Percentiles rank a stretch among this genome's conserved stretches.
These are phyloP conservation scores for Quiscalus mexicanus DNA, from an alignment of 2,113 vertebrate species.

Conservation along the genomic window DNA sequence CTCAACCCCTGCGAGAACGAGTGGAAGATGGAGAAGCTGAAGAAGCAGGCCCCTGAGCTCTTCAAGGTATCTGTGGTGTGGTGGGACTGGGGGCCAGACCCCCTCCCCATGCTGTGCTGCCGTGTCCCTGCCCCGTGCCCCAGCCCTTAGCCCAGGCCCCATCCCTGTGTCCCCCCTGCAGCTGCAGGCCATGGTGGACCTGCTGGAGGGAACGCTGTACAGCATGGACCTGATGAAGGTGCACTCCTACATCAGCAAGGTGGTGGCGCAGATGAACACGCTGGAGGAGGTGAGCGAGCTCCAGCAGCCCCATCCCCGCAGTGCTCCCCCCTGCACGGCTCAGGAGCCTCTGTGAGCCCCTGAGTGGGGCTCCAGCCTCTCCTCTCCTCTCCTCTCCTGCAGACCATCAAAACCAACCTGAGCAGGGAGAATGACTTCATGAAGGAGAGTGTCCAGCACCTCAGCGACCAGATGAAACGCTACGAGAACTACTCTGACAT, in stretches of 20 bases:
- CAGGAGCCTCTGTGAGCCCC: accelerated
- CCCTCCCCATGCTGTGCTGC: accelerated
- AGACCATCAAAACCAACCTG: conserved; percentile 95
- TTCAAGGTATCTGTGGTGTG: conserved; percentile 80
- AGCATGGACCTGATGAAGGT: conserved; percentile 98
- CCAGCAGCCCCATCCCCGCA: accelerated
- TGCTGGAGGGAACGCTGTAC: conserved; percentile 92
- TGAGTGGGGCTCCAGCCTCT: neutral
- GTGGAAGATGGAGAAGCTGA: conserved; percentile 97
- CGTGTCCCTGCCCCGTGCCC: neutral
- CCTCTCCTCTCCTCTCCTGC: neutral
- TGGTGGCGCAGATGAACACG: conserved; percentile 91
- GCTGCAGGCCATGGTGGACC: conserved; percentile 96
- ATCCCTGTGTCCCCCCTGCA: conserved; percentile 36
- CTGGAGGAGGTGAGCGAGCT: conserved; percentile 87
- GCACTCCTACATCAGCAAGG: conserved; percentile 92
- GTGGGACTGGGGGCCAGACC: neutral
- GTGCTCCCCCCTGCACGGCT: neutral
- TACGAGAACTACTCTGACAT: conserved; percentile 95
- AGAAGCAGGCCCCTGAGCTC: conserved; percentile 92
- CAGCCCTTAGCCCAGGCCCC: neutral
- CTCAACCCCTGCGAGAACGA: conserved; percentile 97
- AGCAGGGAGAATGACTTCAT: conserved; percentile 92
- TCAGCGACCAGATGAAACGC: conserved; percentile 87
- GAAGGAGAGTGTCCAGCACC: conserved; percentile 86